Evolutionary conservation across 2,797 vertebrate species (phyloP).

Genomic region (Austrolebias charrua): DNA sequence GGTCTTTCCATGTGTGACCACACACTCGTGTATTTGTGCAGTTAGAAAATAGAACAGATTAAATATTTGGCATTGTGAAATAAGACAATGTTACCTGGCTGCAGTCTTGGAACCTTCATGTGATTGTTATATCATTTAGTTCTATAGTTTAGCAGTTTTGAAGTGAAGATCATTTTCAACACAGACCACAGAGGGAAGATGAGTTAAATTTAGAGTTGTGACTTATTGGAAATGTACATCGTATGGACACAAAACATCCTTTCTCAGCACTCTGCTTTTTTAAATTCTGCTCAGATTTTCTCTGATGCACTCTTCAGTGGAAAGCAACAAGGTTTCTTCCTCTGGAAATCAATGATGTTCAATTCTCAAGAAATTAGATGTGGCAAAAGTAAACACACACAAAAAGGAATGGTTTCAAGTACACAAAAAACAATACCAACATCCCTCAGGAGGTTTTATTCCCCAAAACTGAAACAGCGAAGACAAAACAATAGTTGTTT

Average conservation of each 20-base stretch:
- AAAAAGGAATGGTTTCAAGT: conserved; percentile 2
- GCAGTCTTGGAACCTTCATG: neutral
- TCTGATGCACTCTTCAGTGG: conserved; percentile 15
- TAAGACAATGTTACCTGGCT: neutral
- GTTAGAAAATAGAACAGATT: neutral
- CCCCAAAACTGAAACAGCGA: neutral
- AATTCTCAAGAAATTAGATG: conserved; percentile 22
- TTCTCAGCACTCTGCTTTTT: neutral
- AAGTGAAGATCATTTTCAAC: conserved; percentile 6
- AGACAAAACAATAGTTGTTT: neutral
- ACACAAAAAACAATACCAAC: conserved; percentile 11
- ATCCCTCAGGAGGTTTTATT: conserved; percentile 14
- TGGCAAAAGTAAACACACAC: neutral
- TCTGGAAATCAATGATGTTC: conserved; percentile 22
- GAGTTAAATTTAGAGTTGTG: neutral
- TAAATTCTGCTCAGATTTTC: conserved; percentile 11
- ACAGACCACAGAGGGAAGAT: neutral
- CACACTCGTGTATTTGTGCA: neutral
- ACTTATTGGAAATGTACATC: conserved; percentile 10
- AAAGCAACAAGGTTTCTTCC: conserved; percentile 22
- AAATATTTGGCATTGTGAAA: neutral
- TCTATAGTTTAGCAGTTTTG: neutral
- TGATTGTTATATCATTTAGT: neutral
- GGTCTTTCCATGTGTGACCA: neutral
- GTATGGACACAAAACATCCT: neutral